Conservation (phyloP, 2,113 vertebrate genomes). For the Nestor notabilis region DNA sequence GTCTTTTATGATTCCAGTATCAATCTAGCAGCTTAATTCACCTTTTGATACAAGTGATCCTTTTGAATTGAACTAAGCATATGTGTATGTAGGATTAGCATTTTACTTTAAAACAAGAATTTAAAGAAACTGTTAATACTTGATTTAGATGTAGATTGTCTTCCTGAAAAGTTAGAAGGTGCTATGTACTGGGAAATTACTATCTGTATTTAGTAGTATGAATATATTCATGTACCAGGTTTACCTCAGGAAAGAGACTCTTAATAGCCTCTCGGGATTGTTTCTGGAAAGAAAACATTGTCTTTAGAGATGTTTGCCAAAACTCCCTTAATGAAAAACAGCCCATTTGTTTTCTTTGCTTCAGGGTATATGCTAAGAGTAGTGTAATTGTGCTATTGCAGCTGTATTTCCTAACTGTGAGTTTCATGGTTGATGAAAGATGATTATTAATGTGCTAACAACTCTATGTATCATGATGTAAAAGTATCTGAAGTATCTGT, state of each 20-base stretch:
- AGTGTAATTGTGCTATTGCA: slow-evolving; percentile 69
- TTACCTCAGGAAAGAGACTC: slow-evolving; percentile 55
- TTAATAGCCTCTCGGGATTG: slow-evolving; percentile 35
- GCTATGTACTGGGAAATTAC: background rate
- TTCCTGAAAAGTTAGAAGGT: background rate
- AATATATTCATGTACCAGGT: slow-evolving; percentile 48
- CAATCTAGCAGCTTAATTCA: background rate
- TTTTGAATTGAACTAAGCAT: background rate
- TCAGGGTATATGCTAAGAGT: slow-evolving; percentile 60
- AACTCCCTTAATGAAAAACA: slow-evolving; percentile 72
- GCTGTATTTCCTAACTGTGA: slow-evolving; percentile 73
- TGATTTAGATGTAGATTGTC: background rate
- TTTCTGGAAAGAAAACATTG: slow-evolving; percentile 70
- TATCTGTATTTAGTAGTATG: slow-evolving; percentile 21
- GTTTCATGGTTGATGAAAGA: slow-evolving; percentile 72
- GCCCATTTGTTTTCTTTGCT: slow-evolving; percentile 74
- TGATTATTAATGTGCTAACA: slow-evolving; percentile 72
- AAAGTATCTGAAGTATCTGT: background rate
- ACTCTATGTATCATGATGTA: slow-evolving; percentile 15
- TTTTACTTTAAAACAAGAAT: background rate
- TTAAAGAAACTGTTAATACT: background rate
- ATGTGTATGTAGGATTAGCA: background rate
- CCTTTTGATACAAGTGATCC: background rate
- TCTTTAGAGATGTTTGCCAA: slow-evolving; percentile 67
- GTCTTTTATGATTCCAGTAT: background rate